phyloP scores from a whole-genome alignment of 1,140 invertebrate species.

The Pachypeltis micranthus region DNA sequence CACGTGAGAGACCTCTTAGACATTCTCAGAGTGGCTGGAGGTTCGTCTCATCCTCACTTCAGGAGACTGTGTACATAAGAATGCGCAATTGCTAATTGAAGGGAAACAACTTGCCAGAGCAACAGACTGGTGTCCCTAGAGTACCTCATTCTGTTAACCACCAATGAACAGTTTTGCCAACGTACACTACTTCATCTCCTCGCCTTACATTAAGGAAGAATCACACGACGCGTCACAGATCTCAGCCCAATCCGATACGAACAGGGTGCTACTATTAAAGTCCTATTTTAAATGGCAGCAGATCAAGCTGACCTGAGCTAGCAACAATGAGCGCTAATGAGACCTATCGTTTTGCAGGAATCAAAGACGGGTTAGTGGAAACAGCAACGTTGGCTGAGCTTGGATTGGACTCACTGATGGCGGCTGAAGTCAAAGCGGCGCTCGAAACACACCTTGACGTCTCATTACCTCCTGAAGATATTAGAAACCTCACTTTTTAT shows the following conservation, averaged over 20 bases:
- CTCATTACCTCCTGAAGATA: constrained; percentile 74
- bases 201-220: neutral
- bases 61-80: too few relatives aligned
- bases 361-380: constrained; percentile 69
- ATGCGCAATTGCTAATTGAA: too few relatives aligned
- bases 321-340: neutral
- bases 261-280: neutral
- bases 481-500: constrained; percentile 63
- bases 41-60: too few relatives aligned
- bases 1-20: too few relatives aligned
- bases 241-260: too few relatives aligned
- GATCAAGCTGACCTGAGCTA: too few relatives aligned
- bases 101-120: too few relatives aligned
- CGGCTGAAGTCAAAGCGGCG: constrained; percentile 93
- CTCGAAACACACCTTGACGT: constrained; percentile 86
- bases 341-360: constrained; percentile 28
- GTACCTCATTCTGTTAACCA: too few relatives aligned
- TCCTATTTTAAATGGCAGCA: neutral
- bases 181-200: neutral
- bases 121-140: too few relatives aligned
- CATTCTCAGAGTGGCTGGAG: too few relatives aligned
- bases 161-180: neutral
- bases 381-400: constrained; percentile 73
- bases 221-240: too few relatives aligned
- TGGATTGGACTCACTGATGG: constrained; percentile 96